These are phyloP conservation scores for Falco concolor DNA, from an alignment of 2,797 vertebrate genomes.

Conservation along the genomic window DNA sequence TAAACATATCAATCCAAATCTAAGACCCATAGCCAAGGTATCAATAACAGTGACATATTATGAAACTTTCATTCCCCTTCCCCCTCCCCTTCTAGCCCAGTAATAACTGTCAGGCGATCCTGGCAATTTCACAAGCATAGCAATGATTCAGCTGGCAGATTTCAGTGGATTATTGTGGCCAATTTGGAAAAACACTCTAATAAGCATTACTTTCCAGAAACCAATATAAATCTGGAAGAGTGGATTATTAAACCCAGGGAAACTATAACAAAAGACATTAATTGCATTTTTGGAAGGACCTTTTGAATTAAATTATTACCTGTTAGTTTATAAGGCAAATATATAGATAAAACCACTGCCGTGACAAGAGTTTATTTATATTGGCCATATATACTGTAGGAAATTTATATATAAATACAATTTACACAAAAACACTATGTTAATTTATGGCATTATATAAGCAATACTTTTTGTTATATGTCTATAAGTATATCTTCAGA, in stretches of 20 bases:
- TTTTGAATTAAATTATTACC: slow-evolving; percentile 67
- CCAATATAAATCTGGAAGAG: slow-evolving; percentile 67
- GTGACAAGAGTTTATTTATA: slow-evolving; percentile 10
- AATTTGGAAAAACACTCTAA: slow-evolving; percentile 68
- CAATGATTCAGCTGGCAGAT: slow-evolving; percentile 69
- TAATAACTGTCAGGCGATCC: slow-evolving; percentile 61
- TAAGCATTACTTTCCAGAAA: slow-evolving; percentile 66
- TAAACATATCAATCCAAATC: slow-evolving; percentile 43
- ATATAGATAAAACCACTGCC: slow-evolving; percentile 19
- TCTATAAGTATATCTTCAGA: background rate
- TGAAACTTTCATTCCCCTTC: slow-evolving; percentile 39
- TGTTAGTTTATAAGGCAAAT: slow-evolving; percentile 59
- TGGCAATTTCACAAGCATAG: slow-evolving; percentile 68
- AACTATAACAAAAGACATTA: slow-evolving; percentile 68
- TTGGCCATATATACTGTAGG: background rate
- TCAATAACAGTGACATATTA: slow-evolving; percentile 65
- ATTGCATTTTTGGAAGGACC: slow-evolving; percentile 61
- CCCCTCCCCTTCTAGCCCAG: slow-evolving; percentile 30
- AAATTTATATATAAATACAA: background rate
- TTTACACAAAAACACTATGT: slow-evolving; percentile 26
- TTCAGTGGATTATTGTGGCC: slow-evolving; percentile 65
- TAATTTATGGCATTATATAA: slow-evolving; percentile 26
- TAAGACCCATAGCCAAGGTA: slow-evolving; percentile 44
- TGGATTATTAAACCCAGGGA: slow-evolving; percentile 63
- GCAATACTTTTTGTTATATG: background rate